Conservation (phyloP, 2,888 invertebrate genomes). For the Gastrophysa polygoni region DNA sequence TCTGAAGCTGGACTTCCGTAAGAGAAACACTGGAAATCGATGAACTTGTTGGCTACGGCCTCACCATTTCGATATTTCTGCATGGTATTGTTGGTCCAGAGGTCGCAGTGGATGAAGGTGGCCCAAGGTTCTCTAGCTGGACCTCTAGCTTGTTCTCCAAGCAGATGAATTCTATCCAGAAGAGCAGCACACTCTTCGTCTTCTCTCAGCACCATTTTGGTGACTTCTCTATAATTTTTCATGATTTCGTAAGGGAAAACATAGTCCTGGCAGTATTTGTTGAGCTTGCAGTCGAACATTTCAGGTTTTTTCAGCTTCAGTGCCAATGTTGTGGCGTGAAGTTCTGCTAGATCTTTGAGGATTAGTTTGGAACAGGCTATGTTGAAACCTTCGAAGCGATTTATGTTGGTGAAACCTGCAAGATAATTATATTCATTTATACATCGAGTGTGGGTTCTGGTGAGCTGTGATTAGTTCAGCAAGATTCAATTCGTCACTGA, state of each 20-base stretch:
- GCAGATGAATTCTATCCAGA: background rate
- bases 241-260: background rate
- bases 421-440: background rate
- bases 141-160: background rate
- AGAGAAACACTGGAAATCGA: constrained; percentile 64
- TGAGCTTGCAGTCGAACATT: constrained; percentile 50
- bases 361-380: constrained; percentile 58
- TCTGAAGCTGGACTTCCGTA: constrained; percentile 62
- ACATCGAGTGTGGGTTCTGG: no score
- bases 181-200: background rate
- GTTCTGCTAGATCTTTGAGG: constrained; percentile 60
- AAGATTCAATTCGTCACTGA: no score
- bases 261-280: constrained; percentile 48
- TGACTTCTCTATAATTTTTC: constrained; percentile 8
- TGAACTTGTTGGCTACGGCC: constrained; percentile 53
- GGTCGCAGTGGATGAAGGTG: constrained; percentile 62
- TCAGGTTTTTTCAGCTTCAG: constrained; percentile 57
- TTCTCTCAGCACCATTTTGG: no score
- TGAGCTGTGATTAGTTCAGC: no score
- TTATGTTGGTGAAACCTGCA: constrained; percentile 59
- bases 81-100: constrained; percentile 67
- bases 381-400: constrained; percentile 60
- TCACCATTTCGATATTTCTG: constrained; percentile 53
- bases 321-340: constrained; percentile 63
- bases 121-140: constrained; percentile 51